Percentiles rank a stretch among this genome's conserved stretches.
Evolutionary conservation across 92 coral and sea anemone genomes (phyloP).

Genomic region (Metridium senile): DNA sequence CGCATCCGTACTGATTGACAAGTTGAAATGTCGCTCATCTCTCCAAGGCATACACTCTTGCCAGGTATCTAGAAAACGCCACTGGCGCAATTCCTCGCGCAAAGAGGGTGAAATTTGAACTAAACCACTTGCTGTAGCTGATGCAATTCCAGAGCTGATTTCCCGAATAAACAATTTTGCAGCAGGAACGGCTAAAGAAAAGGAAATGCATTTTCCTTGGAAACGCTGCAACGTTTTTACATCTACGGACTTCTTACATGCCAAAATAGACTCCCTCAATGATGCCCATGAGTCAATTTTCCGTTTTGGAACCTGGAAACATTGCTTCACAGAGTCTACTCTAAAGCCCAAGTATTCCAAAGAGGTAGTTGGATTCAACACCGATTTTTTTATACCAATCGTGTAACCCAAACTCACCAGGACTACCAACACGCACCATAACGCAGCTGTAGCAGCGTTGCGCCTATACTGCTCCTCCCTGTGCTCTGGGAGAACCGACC

Average conservation of each 20-base stretch:
- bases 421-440: no score
- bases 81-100: constrained; percentile 14
- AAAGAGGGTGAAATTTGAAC: no score
- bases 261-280: constrained; percentile 4
- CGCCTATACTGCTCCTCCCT: no score
- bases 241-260: constrained; percentile 12
- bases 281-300: background rate
- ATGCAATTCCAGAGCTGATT: no score
- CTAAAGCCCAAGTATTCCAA: constrained; percentile 20
- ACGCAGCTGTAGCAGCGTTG: no score
- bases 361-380: background rate
- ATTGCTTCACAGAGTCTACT: constrained; percentile 5
- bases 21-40: constrained; percentile 23
- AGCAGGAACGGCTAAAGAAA: no score
- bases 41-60: constrained; percentile 24
- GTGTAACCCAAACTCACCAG: constrained; percentile 29
- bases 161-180: no score
- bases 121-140: no score
- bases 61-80: constrained; percentile 30
- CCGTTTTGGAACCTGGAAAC: background rate
- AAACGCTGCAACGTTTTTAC: constrained; percentile 44
- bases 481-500: no score
- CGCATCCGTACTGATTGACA: constrained; percentile 25
- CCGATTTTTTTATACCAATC: constrained; percentile 2
- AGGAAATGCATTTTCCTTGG: no score